Percentiles rank a stretch among this genome's conserved stretches.
Evolutionary conservation across 2,797 vertebrate genomes (phyloP).

Genomic region (Phalloptychus januarius): DNA sequence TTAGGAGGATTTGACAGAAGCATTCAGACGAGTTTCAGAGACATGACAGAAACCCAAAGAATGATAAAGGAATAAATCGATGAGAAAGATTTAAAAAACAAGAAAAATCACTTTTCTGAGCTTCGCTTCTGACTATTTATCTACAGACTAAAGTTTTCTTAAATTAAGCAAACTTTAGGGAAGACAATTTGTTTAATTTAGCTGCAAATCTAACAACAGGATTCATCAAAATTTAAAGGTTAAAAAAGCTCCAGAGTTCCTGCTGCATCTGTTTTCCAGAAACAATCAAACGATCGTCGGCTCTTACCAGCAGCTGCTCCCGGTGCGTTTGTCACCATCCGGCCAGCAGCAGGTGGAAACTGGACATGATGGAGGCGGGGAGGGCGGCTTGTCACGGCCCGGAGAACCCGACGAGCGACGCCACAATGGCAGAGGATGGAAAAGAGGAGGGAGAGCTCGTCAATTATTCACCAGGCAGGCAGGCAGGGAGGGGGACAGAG

Average conservation of each 20-base stretch:
- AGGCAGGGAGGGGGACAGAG: slow-evolving; percentile 21
- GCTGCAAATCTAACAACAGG: background rate
- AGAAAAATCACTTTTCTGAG: background rate
- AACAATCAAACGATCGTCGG: background rate
- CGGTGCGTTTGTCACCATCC: slow-evolving; percentile 22
- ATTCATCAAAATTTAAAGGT: background rate
- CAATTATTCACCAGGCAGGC: slow-evolving; percentile 74
- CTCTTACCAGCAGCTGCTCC: slow-evolving; percentile 56
- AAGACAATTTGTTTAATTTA: background rate
- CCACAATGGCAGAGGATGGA: slow-evolving; percentile 63
- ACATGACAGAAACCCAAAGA: background rate
- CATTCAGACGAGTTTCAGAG: background rate
- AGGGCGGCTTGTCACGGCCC: slow-evolving; percentile 26
- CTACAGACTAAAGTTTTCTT: background rate
- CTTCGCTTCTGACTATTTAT: background rate
- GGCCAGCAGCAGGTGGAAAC: slow-evolving; percentile 44
- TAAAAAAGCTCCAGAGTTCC: background rate
- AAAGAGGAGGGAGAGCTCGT: slow-evolving; percentile 50
- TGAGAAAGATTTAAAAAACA: background rate
- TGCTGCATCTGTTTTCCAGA: background rate
- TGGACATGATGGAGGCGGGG: slow-evolving; percentile 39
- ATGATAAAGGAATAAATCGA: background rate
- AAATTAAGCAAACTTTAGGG: background rate
- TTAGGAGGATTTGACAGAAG: background rate
- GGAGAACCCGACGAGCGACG: slow-evolving; percentile 34